Evolutionary conservation across 2,797 vertebrate genomes (phyloP).

Genomic region (Lophius americanus): DNA sequence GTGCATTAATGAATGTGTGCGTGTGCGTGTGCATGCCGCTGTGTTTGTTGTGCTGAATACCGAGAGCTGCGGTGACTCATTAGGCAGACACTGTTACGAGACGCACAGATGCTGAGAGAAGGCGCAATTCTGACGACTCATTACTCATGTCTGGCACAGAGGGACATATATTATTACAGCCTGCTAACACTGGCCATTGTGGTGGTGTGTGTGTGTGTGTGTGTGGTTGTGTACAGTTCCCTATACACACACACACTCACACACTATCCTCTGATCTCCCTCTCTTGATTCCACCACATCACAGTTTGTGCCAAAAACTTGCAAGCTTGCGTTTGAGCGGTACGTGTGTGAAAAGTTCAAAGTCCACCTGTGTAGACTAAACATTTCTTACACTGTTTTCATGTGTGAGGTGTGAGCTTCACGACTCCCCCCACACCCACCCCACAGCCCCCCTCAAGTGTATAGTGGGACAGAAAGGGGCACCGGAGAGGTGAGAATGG

Average conservation of each 20-base stretch:
- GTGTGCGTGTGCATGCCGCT: constrained; percentile 4
- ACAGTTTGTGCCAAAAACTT: constrained; percentile 41
- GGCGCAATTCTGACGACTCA: constrained; percentile 34
- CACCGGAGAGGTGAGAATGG: constrained; percentile 10
- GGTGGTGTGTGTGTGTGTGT: constrained; percentile 14
- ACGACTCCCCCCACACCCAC: constrained; percentile 20
- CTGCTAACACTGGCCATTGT: constrained; percentile 23
- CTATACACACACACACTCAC: not conserved
- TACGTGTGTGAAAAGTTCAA: constrained; percentile 57
- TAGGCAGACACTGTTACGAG: constrained; percentile 48
- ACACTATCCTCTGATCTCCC: constrained; percentile 25
- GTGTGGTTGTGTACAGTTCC: not conserved
- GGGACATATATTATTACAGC: constrained; percentile 45
- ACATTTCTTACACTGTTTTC: constrained; percentile 61
- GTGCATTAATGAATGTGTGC: constrained; percentile 13
- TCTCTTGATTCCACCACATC: constrained; percentile 48
- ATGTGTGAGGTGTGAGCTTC: constrained; percentile 34
- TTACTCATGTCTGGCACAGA: constrained; percentile 54
- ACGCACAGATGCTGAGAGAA: constrained; percentile 13
- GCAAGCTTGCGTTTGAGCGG: constrained; percentile 61
- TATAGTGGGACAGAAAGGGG: constrained; percentile 15
- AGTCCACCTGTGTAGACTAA: constrained; percentile 81
- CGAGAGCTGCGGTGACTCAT: constrained; percentile 60
- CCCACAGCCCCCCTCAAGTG: constrained; percentile 18
- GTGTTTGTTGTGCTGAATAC: constrained; percentile 58